Evolutionary conservation across 2,888 invertebrate species (phyloP), one percentile per base, ranked within the genome.

Genomic region (Netelia melanura): DNA sequence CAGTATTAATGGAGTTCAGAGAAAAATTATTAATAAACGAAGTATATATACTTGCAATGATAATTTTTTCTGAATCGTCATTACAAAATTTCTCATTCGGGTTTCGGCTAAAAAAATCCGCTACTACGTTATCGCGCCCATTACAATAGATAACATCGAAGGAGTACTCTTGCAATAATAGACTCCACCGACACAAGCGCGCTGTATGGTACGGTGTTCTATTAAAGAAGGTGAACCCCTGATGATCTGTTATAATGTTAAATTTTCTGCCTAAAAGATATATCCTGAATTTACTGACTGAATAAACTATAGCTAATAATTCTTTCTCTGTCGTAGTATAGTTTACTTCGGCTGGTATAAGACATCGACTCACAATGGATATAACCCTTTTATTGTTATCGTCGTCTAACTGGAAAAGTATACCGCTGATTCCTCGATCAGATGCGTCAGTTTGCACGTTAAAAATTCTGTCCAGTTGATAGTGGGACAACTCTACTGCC

Each of bases 231-330:
- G 85, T 87, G 0, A 91, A 70, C 0, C 87, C 85, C 17, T 88
- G 86, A 83, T 91, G 90, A 72, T 91, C 92, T 0, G 89, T 90
- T 48, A 87, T 74, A 6, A 91, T 85, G 0, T 86, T 81, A 8
- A 92, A 83, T 25, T 72, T 21, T 1, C 48, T 64, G 0, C 88
- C 89, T 8, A 88, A 43, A 3, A 90, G 71, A 70, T 90, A 90
- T 3, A 86, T 85, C 48, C 89, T 62, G 11, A 79, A 68, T 48
- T 83, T 79, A 2, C n/a, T 74, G 8, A 83, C 71, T 1, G 77
- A 80, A 61, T 81, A 81, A 11, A 81, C 25, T 9, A 84, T 68
- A 9, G 78, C 78, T 17, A 83, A 25, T 81, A 84, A 44, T n/a
- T 84, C 84, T 14, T 76, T 61, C 43, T 81, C 80, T 0, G 75